These are phyloP conservation scores for Alligator mississippiensis DNA, from an alignment of 2,113 vertebrate genomes.

Conservation along the genomic window DNA sequence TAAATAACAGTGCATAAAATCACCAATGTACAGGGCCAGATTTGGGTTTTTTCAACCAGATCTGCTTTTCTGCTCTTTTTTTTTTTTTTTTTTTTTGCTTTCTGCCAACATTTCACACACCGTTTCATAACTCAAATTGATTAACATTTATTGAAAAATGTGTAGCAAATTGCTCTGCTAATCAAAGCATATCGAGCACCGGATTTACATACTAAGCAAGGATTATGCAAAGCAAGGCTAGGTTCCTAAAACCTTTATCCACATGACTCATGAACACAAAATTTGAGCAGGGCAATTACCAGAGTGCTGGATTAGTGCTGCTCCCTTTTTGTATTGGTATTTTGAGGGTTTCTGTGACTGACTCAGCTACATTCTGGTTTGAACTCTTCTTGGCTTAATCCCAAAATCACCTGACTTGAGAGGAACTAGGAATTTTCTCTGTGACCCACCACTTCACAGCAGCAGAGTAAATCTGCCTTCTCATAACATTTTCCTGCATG, in stretches of 20 bases:
- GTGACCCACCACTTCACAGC: background rate
- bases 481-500: background rate
- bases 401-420: slow-evolving; percentile 38
- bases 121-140: slow-evolving; percentile 31
- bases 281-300: slow-evolving; percentile 69
- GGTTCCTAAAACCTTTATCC: slow-evolving; percentile 59
- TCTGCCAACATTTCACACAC: background rate
- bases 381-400: slow-evolving; percentile 44
- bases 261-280: slow-evolving; percentile 38
- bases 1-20: background rate
- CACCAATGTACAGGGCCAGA: background rate
- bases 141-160: slow-evolving; percentile 40
- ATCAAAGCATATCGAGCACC: slow-evolving; percentile 41
- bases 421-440: background rate
- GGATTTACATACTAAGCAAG: slow-evolving; percentile 51
- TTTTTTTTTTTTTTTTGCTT: background rate
- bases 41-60: background rate
- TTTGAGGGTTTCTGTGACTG: slow-evolving; percentile 59
- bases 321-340: slow-evolving; percentile 32
- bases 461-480: background rate
- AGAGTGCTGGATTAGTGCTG: slow-evolving; percentile 56
- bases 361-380: slow-evolving; percentile 44
- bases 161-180: slow-evolving; percentile 51
- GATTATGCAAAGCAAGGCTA: slow-evolving; percentile 59
- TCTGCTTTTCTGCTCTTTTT: background rate